Conservation (phyloP, 1,140 invertebrate genomes). For the Pogonomyrmex barbatus region DNA sequence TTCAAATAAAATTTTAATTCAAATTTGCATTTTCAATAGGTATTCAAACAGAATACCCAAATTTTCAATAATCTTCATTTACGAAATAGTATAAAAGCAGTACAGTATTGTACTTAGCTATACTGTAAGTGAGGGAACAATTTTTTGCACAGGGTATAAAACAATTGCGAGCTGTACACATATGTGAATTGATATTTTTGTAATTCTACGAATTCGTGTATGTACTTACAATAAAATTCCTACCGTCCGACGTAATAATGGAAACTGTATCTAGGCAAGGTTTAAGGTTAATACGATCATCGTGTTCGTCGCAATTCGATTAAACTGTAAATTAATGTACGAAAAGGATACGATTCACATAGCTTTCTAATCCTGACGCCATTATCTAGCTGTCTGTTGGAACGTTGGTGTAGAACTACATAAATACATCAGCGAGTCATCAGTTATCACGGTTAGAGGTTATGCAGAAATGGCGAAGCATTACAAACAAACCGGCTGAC, state of each 20-base stretch:
- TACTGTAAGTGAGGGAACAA: background rate
- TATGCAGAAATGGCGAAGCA: background rate
- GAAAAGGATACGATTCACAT: slow-evolving; percentile 93
- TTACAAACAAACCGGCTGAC: background rate
- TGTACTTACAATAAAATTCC: slow-evolving; percentile 96
- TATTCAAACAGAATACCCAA: background rate
- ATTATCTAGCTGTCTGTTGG: slow-evolving; percentile 84
- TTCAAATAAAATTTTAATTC: slow-evolving; percentile 9
- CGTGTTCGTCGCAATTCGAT: slow-evolving; percentile 7
- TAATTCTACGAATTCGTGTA: slow-evolving; percentile 66
- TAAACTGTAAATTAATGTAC: slow-evolving; percentile 41
- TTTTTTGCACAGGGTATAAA: background rate
- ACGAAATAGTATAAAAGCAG: background rate
- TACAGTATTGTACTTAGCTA: background rate
- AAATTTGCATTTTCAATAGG: background rate
- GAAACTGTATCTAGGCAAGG: slow-evolving; percentile 93
- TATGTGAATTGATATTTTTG: background rate
- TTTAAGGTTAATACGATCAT: slow-evolving; percentile 77
- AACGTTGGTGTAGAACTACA: slow-evolving; percentile 7
- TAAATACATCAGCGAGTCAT: background rate
- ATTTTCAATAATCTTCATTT: background rate
- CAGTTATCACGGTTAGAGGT: background rate
- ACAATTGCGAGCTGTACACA: too few relatives aligned
- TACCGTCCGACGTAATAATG: slow-evolving; percentile 97
- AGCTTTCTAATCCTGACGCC: slow-evolving; percentile 94